Base-by-base conservation (phyloP, 2,797 vertebrate genomes). In the Silurus aristotelis region DNA sequence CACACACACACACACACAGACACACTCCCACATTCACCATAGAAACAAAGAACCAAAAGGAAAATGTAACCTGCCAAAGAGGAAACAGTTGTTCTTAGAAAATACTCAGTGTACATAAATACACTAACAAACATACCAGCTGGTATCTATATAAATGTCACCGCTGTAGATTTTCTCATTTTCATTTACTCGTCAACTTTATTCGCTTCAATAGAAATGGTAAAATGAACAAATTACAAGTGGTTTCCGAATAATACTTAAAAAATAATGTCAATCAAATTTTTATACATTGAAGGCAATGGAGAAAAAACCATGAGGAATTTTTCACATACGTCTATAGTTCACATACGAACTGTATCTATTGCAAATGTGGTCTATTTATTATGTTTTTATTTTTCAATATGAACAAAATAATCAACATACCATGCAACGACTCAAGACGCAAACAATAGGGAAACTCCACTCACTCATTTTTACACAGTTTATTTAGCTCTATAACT, bases 31-130 rank as follows among this genome's bases (percentile, higher is more conserved):
- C 76, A 82, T 13, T 56, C 2, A 61, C 20, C 80, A 67, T 20
- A 85, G 86, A 91, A 89, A 93, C 89, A 93, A 92, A 92, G 88
- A 92, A 92, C 52, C n/a, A 79, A 75, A 67, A 67, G 31, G 31
- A 84, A 84, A 83, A 79, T 20, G 27, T 80, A 80, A 72, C 67
- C 58, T 84, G 61, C 58, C 19, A 80, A 67, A 66, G 7, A 80
- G 75, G 17, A 83, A 87, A 73, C 66, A 55, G 55, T 8, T 68
- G 46, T 66, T 81, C 25, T 81, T 66, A 6, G 60, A 73, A 66
- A 85, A 85, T 58, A 66, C 17, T 17, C 48, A 27, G 46, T 58
- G 13, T 82, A 67, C 14, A 67, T 55, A 66, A 15, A 20, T 68
- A 52, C 63, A 84, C 48, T 1, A 77, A 8, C 31, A 63, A 25